Evolutionary conservation across 2,888 invertebrate species (phyloP).

Genomic region (Cosmia trapezina): DNA sequence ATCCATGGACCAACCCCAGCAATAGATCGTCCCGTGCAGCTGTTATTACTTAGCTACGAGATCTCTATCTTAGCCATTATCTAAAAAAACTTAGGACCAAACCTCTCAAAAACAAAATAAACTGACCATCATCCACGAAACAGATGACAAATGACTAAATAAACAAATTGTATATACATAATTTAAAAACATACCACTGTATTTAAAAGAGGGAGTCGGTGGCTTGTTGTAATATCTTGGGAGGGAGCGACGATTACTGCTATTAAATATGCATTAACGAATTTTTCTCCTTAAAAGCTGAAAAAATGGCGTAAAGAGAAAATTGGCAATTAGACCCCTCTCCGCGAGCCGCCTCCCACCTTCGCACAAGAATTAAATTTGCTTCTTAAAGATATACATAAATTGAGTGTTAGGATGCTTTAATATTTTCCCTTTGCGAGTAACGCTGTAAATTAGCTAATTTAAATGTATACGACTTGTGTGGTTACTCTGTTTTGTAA

Average conservation of each 20-base stretch:
- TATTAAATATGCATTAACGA: conserved; percentile 91
- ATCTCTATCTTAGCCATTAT: not conserved
- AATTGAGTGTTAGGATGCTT: conserved; percentile 83
- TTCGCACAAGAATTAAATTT: conserved; percentile 84
- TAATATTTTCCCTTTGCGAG: conserved; percentile 74
- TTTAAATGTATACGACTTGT: conserved; percentile 70
- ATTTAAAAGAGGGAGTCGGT: conserved; percentile 71
- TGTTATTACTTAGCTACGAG: too few relatives aligned
- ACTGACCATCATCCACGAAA: conserved; percentile 32
- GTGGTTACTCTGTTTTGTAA: conserved; percentile 54
- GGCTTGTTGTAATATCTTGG: conserved; percentile 71
- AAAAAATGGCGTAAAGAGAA: conserved; percentile 89
- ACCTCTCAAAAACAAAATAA: conserved; percentile 26
- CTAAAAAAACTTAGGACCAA: not conserved
- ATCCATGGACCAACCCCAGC: too few relatives aligned
- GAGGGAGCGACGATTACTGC: conserved; percentile 87
- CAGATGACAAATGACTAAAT: conserved; percentile 47
- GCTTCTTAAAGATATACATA: conserved; percentile 85
- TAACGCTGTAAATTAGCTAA: conserved; percentile 73
- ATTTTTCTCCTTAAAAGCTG: conserved; percentile 90
- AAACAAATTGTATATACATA: conserved; percentile 56
- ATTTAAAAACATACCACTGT: conserved; percentile 58
- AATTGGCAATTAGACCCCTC: conserved; percentile 87
- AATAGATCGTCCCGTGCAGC: too few relatives aligned
- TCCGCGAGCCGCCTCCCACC: conserved; percentile 59